Base-by-base conservation (phyloP, 1,140 invertebrate genomes). In the Vanessa atalanta region DNA sequence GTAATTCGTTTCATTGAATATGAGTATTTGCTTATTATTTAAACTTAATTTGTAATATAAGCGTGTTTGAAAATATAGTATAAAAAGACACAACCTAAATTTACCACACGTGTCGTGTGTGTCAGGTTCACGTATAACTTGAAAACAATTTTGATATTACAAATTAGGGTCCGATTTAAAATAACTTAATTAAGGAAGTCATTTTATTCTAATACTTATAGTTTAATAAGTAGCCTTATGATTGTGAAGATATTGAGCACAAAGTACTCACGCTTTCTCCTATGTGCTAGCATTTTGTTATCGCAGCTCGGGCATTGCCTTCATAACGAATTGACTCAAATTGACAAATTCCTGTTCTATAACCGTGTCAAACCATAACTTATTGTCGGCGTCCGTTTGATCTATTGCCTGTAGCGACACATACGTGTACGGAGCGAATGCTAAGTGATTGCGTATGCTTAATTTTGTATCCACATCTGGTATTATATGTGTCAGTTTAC, bases 381-480 rank as follows among this genome's bases (percentile, higher is more conserved):
- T 89, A 65, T 87, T 88, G 43, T 86, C 79, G 0, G 78, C 82
- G 7, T 86, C 83, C 0, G 55, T 70, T 3, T 79, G 47, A 23
- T 87, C 82, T 26, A 82, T 71, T 1, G 69, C 72, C 16, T 83
- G 77, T 6, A 89, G 23, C 15, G 83, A 79, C 69, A 88, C 78
- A 60, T 88, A 90, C 0, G 89, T 92, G 70, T 90, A 91, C 0
- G 89, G 84, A 0, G 88, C 85, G 51, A 93, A 88, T 0, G 91
- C 93, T 31, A 90, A 71, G 77, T 92, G 89, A 67, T 89, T 89
- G n/a, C 83, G 72, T 47, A 93, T 79, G 77, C 88, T 88, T 1
- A 93, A 70, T 13, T 83, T 83, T 7, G 78, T 47, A 37, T 92
- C 87, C 0, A 79, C 79, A 14, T 88, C 83, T 0, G 89, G 84